Base-by-base conservation (phyloP, 2,888 invertebrate genomes). In the Girardia tigrina region DNA sequence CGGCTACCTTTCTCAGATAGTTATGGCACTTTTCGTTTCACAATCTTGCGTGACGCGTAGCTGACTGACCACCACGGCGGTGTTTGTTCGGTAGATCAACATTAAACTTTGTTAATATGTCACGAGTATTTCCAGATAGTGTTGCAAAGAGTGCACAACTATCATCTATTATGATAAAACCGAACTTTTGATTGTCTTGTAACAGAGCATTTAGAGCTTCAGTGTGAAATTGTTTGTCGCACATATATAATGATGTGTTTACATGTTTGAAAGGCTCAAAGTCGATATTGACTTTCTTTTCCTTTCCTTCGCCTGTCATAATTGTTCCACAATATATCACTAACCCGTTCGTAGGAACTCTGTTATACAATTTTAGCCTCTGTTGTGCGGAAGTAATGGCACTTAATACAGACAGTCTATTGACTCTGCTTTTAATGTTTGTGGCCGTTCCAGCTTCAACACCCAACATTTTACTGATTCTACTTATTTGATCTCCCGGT, bases 371-470 rank as follows among this genome's bases (percentile, higher is more conserved):
- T 87, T 99, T 99, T 82, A 98, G 88, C 85, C 98, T 89, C 86
- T 97, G 97, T 86, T 98, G 98, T 85, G 99, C 98, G 81, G 97
- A 98, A 76, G 98, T 99, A 85, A 98, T 99, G 81, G 98, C 98
- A 82, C 97, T 97, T 79, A 99, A 89, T 80, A 98, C 98, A 42
- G 98, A 99, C 78, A 99, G 88, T 82, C 98, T 88, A 87, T 99
- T 98, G 77, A 98, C 98, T 81, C 98, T 88, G 78, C 95, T 97
- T 86, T 99, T 98, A 83, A 98, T 98, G 86, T 98, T 99, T 75
- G 98, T 98, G 2, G 98, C 98, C 73, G 98, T 98, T 78, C 98
- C 98, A 86, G 95, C 98, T 87, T 98, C 98, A 88, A 99, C 98
- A 29, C 98, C 98, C 87, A 98, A 89, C 98, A 99, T 98, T 88